Base-by-base conservation (phyloP, 2,113 vertebrate species). In the Acrocephalus kingi region DNA sequence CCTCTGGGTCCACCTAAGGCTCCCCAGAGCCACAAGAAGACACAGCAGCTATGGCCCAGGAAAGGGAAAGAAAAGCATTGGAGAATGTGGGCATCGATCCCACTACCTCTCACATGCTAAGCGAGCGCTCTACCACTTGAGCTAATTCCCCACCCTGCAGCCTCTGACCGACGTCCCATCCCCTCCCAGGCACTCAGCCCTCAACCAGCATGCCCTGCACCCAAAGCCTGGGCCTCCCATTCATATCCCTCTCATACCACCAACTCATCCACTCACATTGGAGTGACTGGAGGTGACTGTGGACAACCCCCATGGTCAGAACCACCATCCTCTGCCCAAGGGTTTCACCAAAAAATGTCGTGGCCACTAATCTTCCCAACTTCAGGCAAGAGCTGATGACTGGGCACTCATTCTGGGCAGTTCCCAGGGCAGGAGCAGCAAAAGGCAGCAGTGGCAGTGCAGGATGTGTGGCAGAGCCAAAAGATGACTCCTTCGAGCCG, bases 51-150 rank as follows among this genome's bases (percentile, higher is more conserved):
- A 13, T 16, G 8, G 7, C 56, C 10, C 17, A 43, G 31, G 8
- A 1, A 35, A 51, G 5, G 17, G 11, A 35, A 48, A 9, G 25
- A 66, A 85, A 76, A 69, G 7, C 41, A 0, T 1, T 93, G 87
- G 93, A 94, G 88, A 87, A 94, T 80, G 77, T 4, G 0, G 87
- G 66, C 75, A 85, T 89, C 4, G 13, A 86, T 92, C 83, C 79
- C 12, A 0, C 91, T 93, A 23, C 94, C 66, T 92, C 95, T 97
- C 92, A 3, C 96, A 96, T 96, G 95, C 96, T 68, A 78, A 72
- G 73, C 15, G 4, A 72, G 80, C 6, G 1, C 80, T 90, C 66
- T 84, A 66, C 73, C 72, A 77, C 28, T 59, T 88, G 86, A 88
- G 76, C 59, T 80, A 80, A 88, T 80, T 88, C 76, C 51, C 51